Conservation (phyloP, 2,888 invertebrate species). For the Ganaspis brasiliensis region DNA sequence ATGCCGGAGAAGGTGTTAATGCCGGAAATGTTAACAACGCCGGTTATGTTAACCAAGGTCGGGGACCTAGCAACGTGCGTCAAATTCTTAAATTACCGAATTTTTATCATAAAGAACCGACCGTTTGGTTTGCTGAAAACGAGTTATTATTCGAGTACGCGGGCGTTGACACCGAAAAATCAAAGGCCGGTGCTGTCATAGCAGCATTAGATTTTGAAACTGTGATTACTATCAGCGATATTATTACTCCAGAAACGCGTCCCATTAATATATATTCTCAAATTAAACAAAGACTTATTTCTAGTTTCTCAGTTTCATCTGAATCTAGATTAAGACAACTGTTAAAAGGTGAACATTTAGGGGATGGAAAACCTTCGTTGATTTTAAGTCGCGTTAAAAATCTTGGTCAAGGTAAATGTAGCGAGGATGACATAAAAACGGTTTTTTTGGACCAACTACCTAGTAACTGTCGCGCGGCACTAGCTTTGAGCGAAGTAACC, state of each 20-base stretch:
- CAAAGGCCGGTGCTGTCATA: not conserved
- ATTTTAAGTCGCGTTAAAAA: not conserved
- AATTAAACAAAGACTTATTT: conserved; percentile 2
- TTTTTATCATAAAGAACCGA: not conserved
- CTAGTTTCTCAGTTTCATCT: not conserved
- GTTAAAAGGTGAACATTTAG: not conserved
- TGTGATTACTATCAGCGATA: not conserved
- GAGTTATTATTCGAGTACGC: not conserved
- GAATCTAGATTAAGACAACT: not conserved
- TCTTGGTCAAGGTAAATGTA: conserved; percentile 29
- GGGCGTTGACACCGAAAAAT: not conserved
- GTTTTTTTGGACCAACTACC: conserved; percentile 47
- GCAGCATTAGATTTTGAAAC: not conserved
- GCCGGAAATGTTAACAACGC: no score
- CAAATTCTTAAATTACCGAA: not conserved
- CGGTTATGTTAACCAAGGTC: no score
- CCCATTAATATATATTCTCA: not conserved
- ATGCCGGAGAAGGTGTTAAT: no score
- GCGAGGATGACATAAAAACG: conserved; percentile 6
- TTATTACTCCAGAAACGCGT: not conserved
- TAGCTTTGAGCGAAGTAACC: conserved; percentile 11
- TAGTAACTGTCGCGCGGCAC: not conserved
- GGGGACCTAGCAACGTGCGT: not conserved
- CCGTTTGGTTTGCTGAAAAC: not conserved
- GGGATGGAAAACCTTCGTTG: not conserved